These are phyloP conservation scores for Mya arenaria DNA, from an alignment of 1,140 invertebrate species.

Conservation along the genomic window DNA sequence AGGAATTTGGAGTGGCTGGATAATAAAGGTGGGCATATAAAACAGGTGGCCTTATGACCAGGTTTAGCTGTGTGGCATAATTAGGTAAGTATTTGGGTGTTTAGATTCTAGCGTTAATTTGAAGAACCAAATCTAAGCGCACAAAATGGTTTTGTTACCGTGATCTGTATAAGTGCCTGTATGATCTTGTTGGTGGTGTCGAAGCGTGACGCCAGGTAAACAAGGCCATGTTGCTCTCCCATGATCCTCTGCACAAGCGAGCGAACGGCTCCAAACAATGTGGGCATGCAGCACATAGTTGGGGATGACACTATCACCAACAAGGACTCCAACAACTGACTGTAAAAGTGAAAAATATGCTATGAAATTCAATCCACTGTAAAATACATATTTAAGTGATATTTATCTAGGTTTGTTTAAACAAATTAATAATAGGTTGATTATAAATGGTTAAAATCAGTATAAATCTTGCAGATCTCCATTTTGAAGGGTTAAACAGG, in stretches of 20 bases:
- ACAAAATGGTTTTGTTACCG: conserved; percentile 80
- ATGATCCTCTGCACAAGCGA: conserved; percentile 85
- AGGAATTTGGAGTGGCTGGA: too few relatives aligned
- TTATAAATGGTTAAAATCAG: too few relatives aligned
- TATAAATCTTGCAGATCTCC: too few relatives aligned
- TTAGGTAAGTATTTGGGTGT: too few relatives aligned
- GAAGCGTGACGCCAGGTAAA: conserved; percentile 84
- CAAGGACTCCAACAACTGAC: conserved; percentile 84
- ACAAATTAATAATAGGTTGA: not conserved
- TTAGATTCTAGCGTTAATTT: too few relatives aligned
- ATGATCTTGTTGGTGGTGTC: conserved; percentile 85
- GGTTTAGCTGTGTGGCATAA: too few relatives aligned
- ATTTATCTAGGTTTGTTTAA: not conserved
- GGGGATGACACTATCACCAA: conserved; percentile 85
- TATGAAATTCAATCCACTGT: not conserved
- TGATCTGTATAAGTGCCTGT: conserved; percentile 83
- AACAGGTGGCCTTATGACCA: too few relatives aligned
- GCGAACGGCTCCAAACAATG: conserved; percentile 84
- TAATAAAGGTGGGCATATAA: too few relatives aligned
- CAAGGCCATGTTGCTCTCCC: conserved; percentile 84
- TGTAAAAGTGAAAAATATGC: conserved; percentile 58
- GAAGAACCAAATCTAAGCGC: too few relatives aligned
- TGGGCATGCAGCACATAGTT: conserved; percentile 83
- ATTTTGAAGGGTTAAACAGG: too few relatives aligned
- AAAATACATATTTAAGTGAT: conserved; percentile 11